These are phyloP conservation scores for Papilio elwesi DNA, from an alignment of 2,888 invertebrate genomes.

Conservation along the genomic window DNA sequence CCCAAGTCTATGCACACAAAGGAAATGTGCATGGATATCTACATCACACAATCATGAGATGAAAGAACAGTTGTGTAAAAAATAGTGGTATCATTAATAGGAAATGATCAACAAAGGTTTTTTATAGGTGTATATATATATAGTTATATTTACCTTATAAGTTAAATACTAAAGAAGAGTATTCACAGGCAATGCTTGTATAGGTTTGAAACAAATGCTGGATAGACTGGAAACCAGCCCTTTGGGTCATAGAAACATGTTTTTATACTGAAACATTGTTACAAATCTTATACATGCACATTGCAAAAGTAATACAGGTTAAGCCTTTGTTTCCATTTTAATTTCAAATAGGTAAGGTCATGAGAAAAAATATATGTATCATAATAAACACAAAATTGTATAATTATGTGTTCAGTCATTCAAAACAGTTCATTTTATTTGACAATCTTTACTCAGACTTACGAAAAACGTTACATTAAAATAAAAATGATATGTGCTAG, in stretches of 20 bases:
- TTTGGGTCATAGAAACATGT: neutral
- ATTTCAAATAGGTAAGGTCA: constrained; percentile 16
- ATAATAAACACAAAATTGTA: constrained; percentile 10
- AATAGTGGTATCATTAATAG: no score
- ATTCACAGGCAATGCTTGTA: no score
- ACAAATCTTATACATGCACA: neutral
- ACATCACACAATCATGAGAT: no score
- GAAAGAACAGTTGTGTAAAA: no score
- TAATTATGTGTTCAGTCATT: neutral
- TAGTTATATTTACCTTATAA: no score
- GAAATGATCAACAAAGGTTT: no score
- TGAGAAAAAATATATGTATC: constrained; percentile 4
- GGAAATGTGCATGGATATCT: no score
- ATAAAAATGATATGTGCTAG: neutral
- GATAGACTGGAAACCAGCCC: no score
- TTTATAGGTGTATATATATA: no score
- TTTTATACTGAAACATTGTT: constrained; percentile 1
- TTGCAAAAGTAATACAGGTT: constrained; percentile 8
- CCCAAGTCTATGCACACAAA: no score
- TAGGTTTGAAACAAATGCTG: no score
- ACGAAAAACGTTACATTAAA: neutral
- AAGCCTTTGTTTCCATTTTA: constrained; percentile 8
- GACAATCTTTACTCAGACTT: constrained; percentile 15
- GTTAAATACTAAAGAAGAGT: no score
- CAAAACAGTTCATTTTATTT: constrained; percentile 20